Conservation (phyloP, 2,888 invertebrate genomes). For the Chrysotoxum bicinctum region DNA sequence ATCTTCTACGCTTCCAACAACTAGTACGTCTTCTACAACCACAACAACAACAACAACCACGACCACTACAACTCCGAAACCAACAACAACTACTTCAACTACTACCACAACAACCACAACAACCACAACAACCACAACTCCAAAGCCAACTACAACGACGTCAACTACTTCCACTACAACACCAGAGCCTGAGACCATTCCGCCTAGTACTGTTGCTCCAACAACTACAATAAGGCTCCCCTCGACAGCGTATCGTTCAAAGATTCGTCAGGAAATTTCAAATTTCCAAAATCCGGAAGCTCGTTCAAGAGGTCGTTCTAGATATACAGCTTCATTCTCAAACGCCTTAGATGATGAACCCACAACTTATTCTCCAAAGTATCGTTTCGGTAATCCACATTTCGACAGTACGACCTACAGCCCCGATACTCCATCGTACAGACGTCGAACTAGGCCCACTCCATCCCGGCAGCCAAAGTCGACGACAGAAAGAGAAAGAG, state of each 20-base stretch:
- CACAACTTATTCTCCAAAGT: constrained; percentile 80
- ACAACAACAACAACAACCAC: constrained; percentile 57
- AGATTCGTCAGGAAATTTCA: constrained; percentile 39
- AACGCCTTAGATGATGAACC: constrained; percentile 79
- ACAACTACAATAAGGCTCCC: constrained; percentile 55
- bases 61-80: constrained; percentile 29
- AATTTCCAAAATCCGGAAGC: constrained; percentile 65
- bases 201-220: constrained; percentile 60
- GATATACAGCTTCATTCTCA: constrained; percentile 78
- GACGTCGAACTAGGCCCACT: constrained; percentile 56
- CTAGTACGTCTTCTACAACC: constrained; percentile 66
- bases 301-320: constrained; percentile 78
- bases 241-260: constrained; percentile 46
- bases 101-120: constrained; percentile 55
- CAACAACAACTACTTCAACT: constrained; percentile 61
- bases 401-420: constrained; percentile 60
- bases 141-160: constrained; percentile 75
- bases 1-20: constrained; percentile 71
- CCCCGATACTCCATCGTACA: constrained; percentile 46
- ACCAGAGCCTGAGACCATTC: constrained; percentile 72
- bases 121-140: constrained; percentile 66
- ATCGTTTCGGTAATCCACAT: constrained; percentile 74
- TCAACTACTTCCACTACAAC: constrained; percentile 74
- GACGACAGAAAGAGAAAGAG: constrained; percentile 76
- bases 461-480: constrained; percentile 56